A percentile compares a stretch with the other conserved stretches of the same genome.
Evolutionary conservation across 2,113 vertebrate genomes (phyloP).

Genomic region (Dolichallabes microphthalmus): DNA sequence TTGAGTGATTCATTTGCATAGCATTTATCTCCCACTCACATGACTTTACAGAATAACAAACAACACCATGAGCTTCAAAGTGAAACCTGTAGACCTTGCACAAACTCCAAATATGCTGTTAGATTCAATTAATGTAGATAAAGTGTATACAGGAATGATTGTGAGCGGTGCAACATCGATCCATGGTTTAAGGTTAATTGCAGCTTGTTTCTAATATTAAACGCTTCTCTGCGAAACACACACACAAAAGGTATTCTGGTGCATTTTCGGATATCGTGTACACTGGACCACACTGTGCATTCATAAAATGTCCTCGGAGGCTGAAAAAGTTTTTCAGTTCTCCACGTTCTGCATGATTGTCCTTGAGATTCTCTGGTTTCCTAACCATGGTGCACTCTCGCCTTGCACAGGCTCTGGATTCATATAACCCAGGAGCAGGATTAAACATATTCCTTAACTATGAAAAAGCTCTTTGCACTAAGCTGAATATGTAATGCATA

Average conservation of each 20-base stretch:
- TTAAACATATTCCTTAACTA: not conserved
- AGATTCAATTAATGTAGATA: not conserved
- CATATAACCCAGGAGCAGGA: not conserved
- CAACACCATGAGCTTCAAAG: not conserved
- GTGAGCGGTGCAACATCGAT: not conserved
- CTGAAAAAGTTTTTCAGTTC: not conserved
- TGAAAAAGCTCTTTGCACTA: not conserved
- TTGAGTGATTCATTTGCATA: conserved; percentile 21
- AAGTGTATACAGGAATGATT: not conserved
- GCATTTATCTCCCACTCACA: conserved; percentile 12
- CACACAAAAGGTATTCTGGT: not conserved
- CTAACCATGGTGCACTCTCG: not conserved
- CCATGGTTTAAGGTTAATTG: not conserved
- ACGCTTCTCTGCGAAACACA: not conserved
- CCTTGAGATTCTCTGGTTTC: not conserved
- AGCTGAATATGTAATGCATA: not conserved
- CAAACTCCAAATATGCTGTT: not conserved
- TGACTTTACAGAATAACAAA: not conserved
- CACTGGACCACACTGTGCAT: not conserved
- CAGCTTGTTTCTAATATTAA: not conserved
- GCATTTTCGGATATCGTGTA: not conserved
- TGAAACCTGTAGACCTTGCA: not conserved
- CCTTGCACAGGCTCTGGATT: not conserved
- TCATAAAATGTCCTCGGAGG: not conserved
- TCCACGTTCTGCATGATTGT: not conserved